A percentile compares a stretch with the other conserved stretches of the same genome.
Evolutionary conservation across 2,888 invertebrate genomes (phyloP).

Genomic region (Drosophila incognita): DNA sequence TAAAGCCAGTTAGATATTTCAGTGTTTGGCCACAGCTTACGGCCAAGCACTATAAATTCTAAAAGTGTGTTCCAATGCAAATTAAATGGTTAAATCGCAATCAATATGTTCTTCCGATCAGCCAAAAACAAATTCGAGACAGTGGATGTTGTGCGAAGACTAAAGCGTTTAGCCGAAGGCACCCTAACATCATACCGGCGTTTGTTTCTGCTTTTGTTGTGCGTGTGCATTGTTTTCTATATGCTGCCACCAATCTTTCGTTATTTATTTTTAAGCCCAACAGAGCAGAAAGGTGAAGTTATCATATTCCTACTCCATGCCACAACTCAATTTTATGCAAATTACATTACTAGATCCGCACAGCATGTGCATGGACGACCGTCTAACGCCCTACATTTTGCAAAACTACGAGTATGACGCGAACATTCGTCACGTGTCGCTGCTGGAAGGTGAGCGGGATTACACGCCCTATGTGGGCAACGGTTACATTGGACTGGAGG

Average conservation of each 20-base stretch:
- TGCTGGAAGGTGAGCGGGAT: conserved; percentile 86
- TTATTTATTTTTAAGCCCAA: conserved; percentile 87
- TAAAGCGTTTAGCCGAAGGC: conserved; percentile 82
- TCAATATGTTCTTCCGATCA: conserved; percentile 83
- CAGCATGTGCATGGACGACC: conserved; percentile 89
- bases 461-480: conserved; percentile 92
- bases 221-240: conserved; percentile 87
- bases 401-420: conserved; percentile 89
- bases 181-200: conserved; percentile 83
- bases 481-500: conserved; percentile 89
- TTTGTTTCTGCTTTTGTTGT: conserved; percentile 85
- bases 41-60: conserved; percentile 58
- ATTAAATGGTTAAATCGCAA: conserved; percentile 31
- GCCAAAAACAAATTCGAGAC: conserved; percentile 84
- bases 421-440: conserved; percentile 87
- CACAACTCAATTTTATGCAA: neutral
- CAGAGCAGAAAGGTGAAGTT: conserved; percentile 83
- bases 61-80: conserved; percentile 53
- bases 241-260: conserved; percentile 88
- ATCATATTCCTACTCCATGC: neutral
- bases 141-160: conserved; percentile 80
- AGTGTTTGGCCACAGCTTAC: conserved; percentile 57
- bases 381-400: conserved; percentile 87
- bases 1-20: conserved; percentile 31
- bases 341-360: conserved; percentile 83